Base-by-base conservation (phyloP, 2,888 invertebrate species). In the Luffia ferchaultella region DNA sequence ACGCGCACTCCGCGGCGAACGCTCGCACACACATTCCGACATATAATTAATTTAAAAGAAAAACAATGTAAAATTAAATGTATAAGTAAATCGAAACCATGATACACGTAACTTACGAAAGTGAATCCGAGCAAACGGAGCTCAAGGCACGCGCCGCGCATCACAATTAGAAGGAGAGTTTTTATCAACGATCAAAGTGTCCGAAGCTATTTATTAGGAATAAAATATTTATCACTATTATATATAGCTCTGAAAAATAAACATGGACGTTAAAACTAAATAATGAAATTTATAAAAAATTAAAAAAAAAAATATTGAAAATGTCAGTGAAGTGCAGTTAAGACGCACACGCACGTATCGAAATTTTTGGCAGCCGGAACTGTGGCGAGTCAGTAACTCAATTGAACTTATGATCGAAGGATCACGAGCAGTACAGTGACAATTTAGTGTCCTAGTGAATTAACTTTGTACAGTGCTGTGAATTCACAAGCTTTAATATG, bases 1-100 rank as follows among this genome's bases (percentile, higher is more conserved):
- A 73, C 64, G 74, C 67, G 68, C 82, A 80, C 76, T 79, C 78
- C 65, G 68, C 67, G 73, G 74, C 75, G 70, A 70, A 72, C 62
- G 64, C 70, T 70, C 59, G 67, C 64, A 70, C 65, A 65, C 64
- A 44, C 74, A 70, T 73, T 62, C 76, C 76, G n/a, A n/a, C n/a
- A n/a, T n/a, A n/a, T n/a, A n/a, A 43, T 7, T 16, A 43, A 17
- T 17, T 43, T 7, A 43, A 43, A 3, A 16, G n/a, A 7, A 43
- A 16, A 43, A 43, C 3, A 7, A 43, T 16, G 15, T 16, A 30
- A 30, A 3, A 30, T 30, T 30, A 30, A 30, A 7, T 30, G 3
- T 30, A 30, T 68, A 65, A 64, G 61, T 64, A 63, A 63, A 63
- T 62, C 60, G 53, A 57, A 57, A 59, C 18, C 58, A 60, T 63